Evolutionary conservation across 2,797 vertebrate species (phyloP), one percentile per base, ranked within the genome.

Genomic region (Amblyraja radiata): DNA sequence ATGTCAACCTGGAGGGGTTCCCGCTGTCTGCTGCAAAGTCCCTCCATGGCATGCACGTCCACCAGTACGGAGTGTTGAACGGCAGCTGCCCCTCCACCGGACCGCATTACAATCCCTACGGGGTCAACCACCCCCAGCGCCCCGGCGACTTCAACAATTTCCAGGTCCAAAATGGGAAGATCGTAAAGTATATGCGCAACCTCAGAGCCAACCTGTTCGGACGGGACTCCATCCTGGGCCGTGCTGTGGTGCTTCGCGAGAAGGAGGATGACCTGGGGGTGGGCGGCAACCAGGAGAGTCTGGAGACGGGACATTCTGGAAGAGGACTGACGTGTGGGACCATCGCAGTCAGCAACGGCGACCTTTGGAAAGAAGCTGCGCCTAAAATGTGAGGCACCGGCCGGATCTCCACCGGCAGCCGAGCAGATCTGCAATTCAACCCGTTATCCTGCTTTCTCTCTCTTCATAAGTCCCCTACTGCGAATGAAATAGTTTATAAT

Each of bases 71-170:
- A 39, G 71, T 54, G 25, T 2, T 92, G 39, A 92, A 71, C 71
- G 13, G 25, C 71, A 25, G 39, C 71, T 92, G 90, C 10, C 0
- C 2, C 39, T 1, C 23, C 8, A 76, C 71, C 68, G 90, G 90
- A 8, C 68, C 68, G 23, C 90, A 92, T 23, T 92, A 13, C 46
- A 92, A 92, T 6, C 90, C 90, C 0, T 6, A 2, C 1, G 2
- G n/a, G 0, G 68, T 92, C 10, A 7, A 46, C 14, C 90, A 92
- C 21, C 90, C 90, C 0, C 10, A 1, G 4, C 90, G 92, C 90
- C 71, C 39, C 73, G 90, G 90, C 23, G 90, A 92, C 90, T 92
- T 92, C 90, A 3, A 73, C 90, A 92, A 92, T 14, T 92, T 92
- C 71, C 23, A n/a, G 71, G 73, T 76, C 14, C 14, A 1, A 11